Conservation (phyloP, 2,113 vertebrate species). For the Loxodonta africana region DNA sequence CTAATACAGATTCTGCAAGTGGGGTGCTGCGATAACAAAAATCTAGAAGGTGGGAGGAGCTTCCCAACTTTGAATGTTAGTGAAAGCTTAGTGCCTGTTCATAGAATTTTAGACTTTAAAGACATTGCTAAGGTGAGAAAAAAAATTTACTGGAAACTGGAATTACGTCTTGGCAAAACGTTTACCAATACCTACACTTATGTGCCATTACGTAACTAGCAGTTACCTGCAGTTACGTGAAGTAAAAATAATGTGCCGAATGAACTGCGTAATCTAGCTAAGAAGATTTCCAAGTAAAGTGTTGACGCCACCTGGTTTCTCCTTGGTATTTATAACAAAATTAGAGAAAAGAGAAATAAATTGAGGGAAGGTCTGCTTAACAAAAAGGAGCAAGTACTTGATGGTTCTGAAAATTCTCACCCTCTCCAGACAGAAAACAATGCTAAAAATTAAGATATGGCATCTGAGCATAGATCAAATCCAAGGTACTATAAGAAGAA, state of each 20-base stretch:
- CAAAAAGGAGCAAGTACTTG: background rate
- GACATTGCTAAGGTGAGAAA: background rate
- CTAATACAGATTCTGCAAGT: background rate
- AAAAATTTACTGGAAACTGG: background rate
- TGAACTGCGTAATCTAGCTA: background rate
- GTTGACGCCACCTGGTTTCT: background rate
- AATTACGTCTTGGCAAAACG: background rate
- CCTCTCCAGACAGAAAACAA: background rate
- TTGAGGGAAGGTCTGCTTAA: background rate
- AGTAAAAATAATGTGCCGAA: background rate
- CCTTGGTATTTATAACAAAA: background rate
- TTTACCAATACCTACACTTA: background rate
- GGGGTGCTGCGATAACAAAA: background rate
- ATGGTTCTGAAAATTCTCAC: slow-evolving; percentile 14
- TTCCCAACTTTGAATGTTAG: background rate
- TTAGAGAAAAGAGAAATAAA: background rate
- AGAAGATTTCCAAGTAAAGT: slow-evolving; percentile 15
- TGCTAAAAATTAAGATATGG: background rate
- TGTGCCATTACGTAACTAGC: background rate
- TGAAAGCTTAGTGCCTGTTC: background rate
- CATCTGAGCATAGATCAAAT: background rate
- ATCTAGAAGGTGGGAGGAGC: background rate
- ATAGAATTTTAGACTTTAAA: background rate
- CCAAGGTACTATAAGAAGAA: background rate
- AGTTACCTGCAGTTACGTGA: background rate